Conservation (phyloP, 2,113 vertebrate species). For the Antechinus stuartii region DNA sequence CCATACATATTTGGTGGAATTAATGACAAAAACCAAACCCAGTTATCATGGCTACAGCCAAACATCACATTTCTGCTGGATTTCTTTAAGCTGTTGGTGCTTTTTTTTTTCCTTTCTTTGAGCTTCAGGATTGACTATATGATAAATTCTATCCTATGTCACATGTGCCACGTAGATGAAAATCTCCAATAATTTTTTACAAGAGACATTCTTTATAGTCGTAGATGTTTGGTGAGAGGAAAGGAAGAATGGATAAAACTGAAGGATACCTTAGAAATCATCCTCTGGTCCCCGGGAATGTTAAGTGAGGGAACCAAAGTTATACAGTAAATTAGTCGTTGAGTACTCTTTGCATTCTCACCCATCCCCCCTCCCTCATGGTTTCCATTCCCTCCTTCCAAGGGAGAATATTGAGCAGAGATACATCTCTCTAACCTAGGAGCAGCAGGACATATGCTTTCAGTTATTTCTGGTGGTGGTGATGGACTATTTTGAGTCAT, state of each 20-base stretch:
- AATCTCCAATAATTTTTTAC: background rate
- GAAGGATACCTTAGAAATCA: background rate
- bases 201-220: background rate
- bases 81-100: background rate
- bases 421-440: background rate
- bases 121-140: constrained; percentile 32
- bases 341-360: background rate
- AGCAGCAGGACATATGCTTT: background rate
- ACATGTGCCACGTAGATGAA: constrained; percentile 6
- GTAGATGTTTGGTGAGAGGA: background rate
- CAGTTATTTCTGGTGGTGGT: background rate
- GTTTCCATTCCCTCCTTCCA: background rate
- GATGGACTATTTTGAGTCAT: background rate
- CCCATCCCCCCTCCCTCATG: background rate
- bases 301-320: background rate
- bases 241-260: background rate
- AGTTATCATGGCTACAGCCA: background rate
- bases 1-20: constrained; percentile 47
- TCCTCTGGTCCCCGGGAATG: background rate
- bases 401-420: background rate
- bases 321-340: background rate
- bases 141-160: constrained; percentile 17
- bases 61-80: constrained; percentile 47
- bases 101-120: constrained; percentile 30
- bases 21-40: constrained; percentile 63